Conservation (phyloP, 1,140 invertebrate genomes). For the Lamellibrachia luymesi region DNA sequence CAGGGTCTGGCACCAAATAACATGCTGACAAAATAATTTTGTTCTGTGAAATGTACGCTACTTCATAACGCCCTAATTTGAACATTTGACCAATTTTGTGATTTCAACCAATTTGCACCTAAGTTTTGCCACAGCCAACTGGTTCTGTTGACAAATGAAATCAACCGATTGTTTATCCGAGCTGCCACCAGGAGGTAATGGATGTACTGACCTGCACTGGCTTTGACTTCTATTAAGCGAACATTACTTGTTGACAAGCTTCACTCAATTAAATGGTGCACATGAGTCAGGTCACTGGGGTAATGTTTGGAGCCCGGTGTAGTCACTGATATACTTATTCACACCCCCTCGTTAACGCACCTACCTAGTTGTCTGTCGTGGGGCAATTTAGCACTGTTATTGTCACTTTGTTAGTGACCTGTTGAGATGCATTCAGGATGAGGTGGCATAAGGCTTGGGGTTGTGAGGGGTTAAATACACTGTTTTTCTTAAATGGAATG, state of each 20-base stretch:
- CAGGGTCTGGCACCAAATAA: no score
- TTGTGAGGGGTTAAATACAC: not conserved
- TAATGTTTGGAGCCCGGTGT: not conserved
- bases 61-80: not conserved
- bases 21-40: not conserved
- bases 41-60: not conserved
- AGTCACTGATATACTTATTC: not conserved
- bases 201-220: not conserved
- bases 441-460: not conserved
- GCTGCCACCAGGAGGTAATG: not conserved
- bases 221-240: not conserved
- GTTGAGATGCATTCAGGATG: not conserved
- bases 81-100: not conserved
- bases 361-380: not conserved
- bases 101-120: not conserved
- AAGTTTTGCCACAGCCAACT: not conserved
- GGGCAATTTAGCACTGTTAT: not conserved
- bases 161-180: not conserved
- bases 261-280: slow-evolving; percentile 1
- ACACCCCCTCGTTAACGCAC: not conserved
- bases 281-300: not conserved
- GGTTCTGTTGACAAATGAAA: not conserved
- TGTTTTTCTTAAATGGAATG: not conserved
- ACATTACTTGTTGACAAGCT: not conserved
- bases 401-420: not conserved